Base-by-base conservation (phyloP, 2,113 vertebrate genomes). In the Trichomycterus rosablanca region DNA sequence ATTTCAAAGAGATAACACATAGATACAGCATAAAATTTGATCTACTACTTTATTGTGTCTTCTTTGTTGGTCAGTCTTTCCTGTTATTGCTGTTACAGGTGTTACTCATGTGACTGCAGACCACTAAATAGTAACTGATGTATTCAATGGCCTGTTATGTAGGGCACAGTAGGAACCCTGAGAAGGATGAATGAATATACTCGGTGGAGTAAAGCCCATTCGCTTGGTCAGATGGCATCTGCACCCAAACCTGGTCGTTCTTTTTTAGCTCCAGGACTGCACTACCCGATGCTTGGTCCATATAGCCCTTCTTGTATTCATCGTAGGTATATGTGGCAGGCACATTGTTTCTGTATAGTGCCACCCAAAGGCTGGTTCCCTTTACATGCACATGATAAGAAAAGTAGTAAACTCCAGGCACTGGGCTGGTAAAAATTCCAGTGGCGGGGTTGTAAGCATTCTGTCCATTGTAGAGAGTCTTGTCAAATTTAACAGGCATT, bases 161-260 rank as follows among this genome's bases (percentile, higher is more conserved):
- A 72, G 93, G 93, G 79, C 94, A 96, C 28, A 99, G 90, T 66
- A 99, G 83, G 82, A 99, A 99, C 69, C 96, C 96, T 6, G 96
- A 99, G 83, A 99, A 98, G 76, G 96, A 95, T 35, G 95, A 99
- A 76, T 99, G 96, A 81, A 98, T 97, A 83, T 98, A 97, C 75
- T 99, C 92, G 0, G 95, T 98, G 76, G 96, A 97, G 78, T 97
- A 99, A 68, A 99, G 81, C 72, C 96, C 96, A 0, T 97, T 97
- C 72, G 96, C 95, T 82, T 98, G 95, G 86, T 97, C 93, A 8
- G 95, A 97, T 28, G 96, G 96, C 95, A 99, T 98, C 73, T 99
- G 96, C 66, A 99, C 81, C 92, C 92, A 99, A 63, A 99, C 94
- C 77, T 97, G 93, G 80, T 98, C 96, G 0, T 91, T 91, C 79